These are phyloP conservation scores for Mormyrus iriodes DNA, from an alignment of 2,113 vertebrate species.

Conservation along the genomic window DNA sequence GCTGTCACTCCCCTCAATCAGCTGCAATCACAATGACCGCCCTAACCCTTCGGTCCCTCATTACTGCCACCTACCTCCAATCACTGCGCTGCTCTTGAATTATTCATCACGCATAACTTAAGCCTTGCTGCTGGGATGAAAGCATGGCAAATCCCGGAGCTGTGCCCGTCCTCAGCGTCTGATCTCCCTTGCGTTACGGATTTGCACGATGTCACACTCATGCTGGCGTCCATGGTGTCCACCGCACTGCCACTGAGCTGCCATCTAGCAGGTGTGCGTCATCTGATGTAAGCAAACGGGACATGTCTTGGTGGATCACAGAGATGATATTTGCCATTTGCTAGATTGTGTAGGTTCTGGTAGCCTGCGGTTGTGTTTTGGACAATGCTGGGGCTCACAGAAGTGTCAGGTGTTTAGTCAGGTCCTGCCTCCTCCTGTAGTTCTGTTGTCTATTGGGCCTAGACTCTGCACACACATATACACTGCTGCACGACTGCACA, in stretches of 20 bases:
- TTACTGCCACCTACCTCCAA: slow-evolving; percentile 43
- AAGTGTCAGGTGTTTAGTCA: neutral
- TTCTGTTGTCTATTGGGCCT: neutral
- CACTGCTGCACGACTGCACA: too few relatives aligned
- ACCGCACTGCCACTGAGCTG: neutral
- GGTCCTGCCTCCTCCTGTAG: neutral
- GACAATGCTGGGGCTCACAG: neutral
- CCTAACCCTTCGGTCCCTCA: slow-evolving; percentile 51
- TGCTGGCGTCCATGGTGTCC: neutral
- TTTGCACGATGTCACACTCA: neutral
- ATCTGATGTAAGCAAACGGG: neutral
- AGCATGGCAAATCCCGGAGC: slow-evolving; percentile 39
- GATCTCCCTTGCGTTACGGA: slow-evolving; percentile 18
- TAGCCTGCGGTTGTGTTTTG: neutral
- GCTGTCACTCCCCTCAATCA: slow-evolving; percentile 43
- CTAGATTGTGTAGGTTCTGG: neutral
- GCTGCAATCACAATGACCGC: slow-evolving; percentile 43
- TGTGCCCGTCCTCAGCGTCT: slow-evolving; percentile 17
- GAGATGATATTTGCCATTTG: neutral
- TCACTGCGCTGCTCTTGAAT: slow-evolving; percentile 46
- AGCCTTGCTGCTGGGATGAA: slow-evolving; percentile 32
- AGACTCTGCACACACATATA: neutral
- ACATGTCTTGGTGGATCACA: neutral
- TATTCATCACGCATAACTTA: slow-evolving; percentile 53
- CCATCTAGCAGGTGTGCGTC: neutral